Conservation (phyloP, 2,888 invertebrate genomes). For the Boloria selene region DNA sequence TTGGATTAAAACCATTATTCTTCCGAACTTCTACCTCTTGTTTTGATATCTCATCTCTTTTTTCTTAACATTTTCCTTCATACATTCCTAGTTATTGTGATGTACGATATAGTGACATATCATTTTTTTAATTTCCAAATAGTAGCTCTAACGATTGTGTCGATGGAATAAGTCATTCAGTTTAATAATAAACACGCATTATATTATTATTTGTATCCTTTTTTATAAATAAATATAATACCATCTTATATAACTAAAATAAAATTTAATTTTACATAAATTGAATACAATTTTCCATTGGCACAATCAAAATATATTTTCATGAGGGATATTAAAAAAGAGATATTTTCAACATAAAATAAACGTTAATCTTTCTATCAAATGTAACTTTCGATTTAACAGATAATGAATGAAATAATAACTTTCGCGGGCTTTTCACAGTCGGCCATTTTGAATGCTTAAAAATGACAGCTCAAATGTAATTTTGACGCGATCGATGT, state of each 20-base stretch:
- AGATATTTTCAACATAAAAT: conserved; percentile 37
- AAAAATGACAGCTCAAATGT: conserved; percentile 46
- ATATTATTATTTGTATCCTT: too few species aligned
- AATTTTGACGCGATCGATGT: conserved; percentile 61
- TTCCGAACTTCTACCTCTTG: conserved; percentile 57
- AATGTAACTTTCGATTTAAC: conserved; percentile 27
- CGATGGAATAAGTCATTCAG: conserved; percentile 12
- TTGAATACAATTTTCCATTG: conserved; percentile 29
- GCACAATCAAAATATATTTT: conserved; percentile 61
- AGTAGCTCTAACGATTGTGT: conserved; percentile 27
- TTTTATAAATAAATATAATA: too few species aligned
- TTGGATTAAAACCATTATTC: conserved; percentile 38
- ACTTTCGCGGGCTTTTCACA: conserved; percentile 49
- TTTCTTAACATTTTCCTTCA: conserved; percentile 9
- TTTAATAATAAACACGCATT: neutral
- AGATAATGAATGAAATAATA: conserved; percentile 25
- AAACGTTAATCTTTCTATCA: conserved; percentile 13
- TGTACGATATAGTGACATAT: conserved; percentile 72
- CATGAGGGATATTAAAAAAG: conserved; percentile 51
- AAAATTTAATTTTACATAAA: neutral
- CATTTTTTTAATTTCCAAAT: conserved; percentile 46
- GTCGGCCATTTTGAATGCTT: conserved; percentile 49
- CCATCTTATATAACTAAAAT: neutral
- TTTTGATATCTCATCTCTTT: conserved; percentile 35
- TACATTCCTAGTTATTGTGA: conserved; percentile 50